These are phyloP conservation scores for Drosophila leonis DNA, from an alignment of 2,888 invertebrate species.

Conservation along the genomic window DNA sequence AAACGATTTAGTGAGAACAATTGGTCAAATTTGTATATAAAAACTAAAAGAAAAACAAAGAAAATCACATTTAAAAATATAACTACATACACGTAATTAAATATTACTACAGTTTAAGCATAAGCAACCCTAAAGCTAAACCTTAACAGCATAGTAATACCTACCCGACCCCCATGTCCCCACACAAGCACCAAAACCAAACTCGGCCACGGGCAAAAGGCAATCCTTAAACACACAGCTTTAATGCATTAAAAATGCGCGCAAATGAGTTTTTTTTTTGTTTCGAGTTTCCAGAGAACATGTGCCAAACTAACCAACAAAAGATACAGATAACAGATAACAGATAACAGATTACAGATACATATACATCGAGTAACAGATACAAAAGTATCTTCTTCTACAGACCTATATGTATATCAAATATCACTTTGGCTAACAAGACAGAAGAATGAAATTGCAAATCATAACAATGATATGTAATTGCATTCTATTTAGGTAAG, in stretches of 20 bases:
- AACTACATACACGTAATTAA: conserved; percentile 77
- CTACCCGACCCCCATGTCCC: conserved; percentile 18
- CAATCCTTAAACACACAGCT: conserved; percentile 54
- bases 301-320: conserved; percentile 73
- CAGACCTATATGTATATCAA: conserved; percentile 53
- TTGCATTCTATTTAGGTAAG: conserved; percentile 62
- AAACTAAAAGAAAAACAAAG: neutral
- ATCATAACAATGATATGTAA: conserved; percentile 27
- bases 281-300: conserved; percentile 58
- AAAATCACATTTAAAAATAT: conserved; percentile 62
- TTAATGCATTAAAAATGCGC: conserved; percentile 73
- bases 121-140: conserved; percentile 62
- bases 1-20: conserved; percentile 42
- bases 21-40: conserved; percentile 76
- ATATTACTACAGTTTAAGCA: conserved; percentile 79
- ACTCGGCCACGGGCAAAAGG: conserved; percentile 40
- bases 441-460: conserved; percentile 37
- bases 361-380: conserved; percentile 26
- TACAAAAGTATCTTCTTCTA: conserved; percentile 8
- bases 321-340: conserved; percentile 36
- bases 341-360: conserved; percentile 28
- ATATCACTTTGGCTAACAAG: conserved; percentile 44
- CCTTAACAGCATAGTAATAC: conserved; percentile 45
- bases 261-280: conserved; percentile 59
- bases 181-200: conserved; percentile 22